A percentile compares a stretch with the other conserved stretches of the same genome.
These are phyloP conservation scores for Drosophila repleta DNA, from an alignment of 1,140 invertebrate genomes.

Conservation along the genomic window DNA sequence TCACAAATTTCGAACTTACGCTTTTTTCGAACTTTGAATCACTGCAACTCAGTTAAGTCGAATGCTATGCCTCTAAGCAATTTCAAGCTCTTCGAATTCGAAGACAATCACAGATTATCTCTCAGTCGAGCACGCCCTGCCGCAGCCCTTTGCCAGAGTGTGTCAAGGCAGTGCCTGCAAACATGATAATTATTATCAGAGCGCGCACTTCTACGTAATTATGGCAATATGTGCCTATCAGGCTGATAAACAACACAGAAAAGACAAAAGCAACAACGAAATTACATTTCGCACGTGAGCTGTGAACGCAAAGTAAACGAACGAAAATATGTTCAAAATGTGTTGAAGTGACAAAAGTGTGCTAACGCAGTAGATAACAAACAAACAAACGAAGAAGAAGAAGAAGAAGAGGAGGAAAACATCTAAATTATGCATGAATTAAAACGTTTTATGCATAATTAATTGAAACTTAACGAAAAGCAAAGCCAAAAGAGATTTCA, in stretches of 20 bases:
- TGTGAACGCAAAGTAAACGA: slow-evolving; percentile 2
- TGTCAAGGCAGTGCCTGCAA: slow-evolving; percentile 11
- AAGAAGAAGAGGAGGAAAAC: slow-evolving; percentile 3
- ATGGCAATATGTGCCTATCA: slow-evolving; percentile 18
- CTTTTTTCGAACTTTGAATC: too few species aligned
- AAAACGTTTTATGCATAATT: slow-evolving; percentile 31
- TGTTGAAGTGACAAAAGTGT: slow-evolving; percentile 22
- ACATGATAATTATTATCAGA: slow-evolving; percentile 23
- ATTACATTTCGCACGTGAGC: slow-evolving; percentile 34
- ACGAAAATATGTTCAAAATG: slow-evolving; percentile 20
- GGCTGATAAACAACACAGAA: slow-evolving; percentile 7
- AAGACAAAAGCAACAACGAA: slow-evolving; percentile 1
- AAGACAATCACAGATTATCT: not conserved
- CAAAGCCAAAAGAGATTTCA: not conserved
- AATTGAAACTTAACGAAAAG: slow-evolving; percentile 8
- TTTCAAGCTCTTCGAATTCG: too few species aligned
- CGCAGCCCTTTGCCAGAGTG: not conserved
- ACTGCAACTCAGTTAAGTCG: too few species aligned
- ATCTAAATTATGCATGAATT: slow-evolving; percentile 4
- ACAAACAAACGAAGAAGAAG: not conserved
- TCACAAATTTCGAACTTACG: too few species aligned
- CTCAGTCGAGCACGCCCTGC: not conserved
- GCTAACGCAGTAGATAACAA: slow-evolving; percentile 9
- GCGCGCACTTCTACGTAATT: slow-evolving; percentile 14
- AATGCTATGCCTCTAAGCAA: too few species aligned